Percentiles rank a stretch among this genome's conserved stretches.
Evolutionary conservation across 2,797 vertebrate species (phyloP).

Genomic region (Acanthiza pusilla): DNA sequence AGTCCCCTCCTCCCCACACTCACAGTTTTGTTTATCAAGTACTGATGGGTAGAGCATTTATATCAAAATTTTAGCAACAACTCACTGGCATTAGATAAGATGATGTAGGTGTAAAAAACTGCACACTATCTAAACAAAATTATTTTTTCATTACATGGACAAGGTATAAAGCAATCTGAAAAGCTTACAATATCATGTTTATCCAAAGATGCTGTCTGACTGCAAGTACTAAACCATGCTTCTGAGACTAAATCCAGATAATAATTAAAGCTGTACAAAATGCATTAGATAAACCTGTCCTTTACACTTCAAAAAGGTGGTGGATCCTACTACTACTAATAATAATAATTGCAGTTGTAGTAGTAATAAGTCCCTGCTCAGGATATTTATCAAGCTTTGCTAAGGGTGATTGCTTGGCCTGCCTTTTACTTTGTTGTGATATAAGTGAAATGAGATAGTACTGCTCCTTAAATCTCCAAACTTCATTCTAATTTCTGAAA

Average conservation of each 20-base stretch:
- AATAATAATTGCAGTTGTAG: neutral
- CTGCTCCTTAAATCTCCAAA: neutral
- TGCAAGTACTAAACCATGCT: neutral
- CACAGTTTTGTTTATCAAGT: neutral
- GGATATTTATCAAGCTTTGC: neutral
- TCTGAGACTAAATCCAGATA: neutral
- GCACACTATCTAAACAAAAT: neutral
- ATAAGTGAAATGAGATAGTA: neutral
- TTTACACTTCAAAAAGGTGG: neutral
- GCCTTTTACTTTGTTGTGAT: neutral
- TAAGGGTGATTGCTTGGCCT: neutral
- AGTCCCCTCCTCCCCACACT: rapidly evolving
- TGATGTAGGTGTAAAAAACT: neutral
- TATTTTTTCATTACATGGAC: neutral
- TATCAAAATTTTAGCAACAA: neutral
- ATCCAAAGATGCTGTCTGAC: neutral
- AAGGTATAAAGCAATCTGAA: neutral
- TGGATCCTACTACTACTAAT: neutral
- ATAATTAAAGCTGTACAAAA: neutral
- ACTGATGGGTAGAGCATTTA: neutral
- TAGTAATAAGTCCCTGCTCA: neutral
- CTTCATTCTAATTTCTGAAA: neutral
- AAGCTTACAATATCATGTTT: neutral
- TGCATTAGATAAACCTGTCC: neutral
- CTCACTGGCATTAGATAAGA: neutral